These are phyloP conservation scores for Cheilosia grossa DNA, from an alignment of 2,888 invertebrate species.

Conservation along the genomic window DNA sequence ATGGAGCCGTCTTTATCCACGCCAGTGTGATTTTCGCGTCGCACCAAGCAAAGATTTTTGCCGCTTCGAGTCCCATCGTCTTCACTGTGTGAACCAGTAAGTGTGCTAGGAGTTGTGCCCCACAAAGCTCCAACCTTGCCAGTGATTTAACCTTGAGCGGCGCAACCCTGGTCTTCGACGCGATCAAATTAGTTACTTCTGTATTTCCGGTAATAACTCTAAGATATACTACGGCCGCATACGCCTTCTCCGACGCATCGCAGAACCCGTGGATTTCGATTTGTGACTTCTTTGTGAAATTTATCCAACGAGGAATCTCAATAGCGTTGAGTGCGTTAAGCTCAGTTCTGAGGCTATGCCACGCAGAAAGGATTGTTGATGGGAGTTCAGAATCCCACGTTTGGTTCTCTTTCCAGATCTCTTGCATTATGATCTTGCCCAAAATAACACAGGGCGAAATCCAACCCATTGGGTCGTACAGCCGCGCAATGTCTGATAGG, in stretches of 20 bases:
- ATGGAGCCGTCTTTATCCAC: constrained; percentile 62
- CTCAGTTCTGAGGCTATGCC: constrained; percentile 39
- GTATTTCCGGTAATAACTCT: constrained; percentile 1
- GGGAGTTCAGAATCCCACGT: no score
- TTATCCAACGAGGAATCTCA: constrained; percentile 46
- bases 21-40: constrained; percentile 40
- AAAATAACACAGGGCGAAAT: no score
- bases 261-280: constrained; percentile 62
- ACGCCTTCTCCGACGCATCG: constrained; percentile 53
- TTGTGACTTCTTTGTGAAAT: background rate
- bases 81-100: constrained; percentile 1
- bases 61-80: constrained; percentile 6
- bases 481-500: no score
- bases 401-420: no score
- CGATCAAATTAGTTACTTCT: background rate
- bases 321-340: constrained; percentile 36
- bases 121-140: constrained; percentile 75
- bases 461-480: no score
- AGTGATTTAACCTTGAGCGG: constrained; percentile 41
- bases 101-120: constrained; percentile 42
- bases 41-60: constrained; percentile 24
- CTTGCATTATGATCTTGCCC: no score
- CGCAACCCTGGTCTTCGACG: constrained; percentile 42
- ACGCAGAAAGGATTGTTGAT: constrained; percentile 45
- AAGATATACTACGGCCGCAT: constrained; percentile 51